Conservation (phyloP, 2,888 invertebrate genomes). For the Herminia tarsipennalis region DNA sequence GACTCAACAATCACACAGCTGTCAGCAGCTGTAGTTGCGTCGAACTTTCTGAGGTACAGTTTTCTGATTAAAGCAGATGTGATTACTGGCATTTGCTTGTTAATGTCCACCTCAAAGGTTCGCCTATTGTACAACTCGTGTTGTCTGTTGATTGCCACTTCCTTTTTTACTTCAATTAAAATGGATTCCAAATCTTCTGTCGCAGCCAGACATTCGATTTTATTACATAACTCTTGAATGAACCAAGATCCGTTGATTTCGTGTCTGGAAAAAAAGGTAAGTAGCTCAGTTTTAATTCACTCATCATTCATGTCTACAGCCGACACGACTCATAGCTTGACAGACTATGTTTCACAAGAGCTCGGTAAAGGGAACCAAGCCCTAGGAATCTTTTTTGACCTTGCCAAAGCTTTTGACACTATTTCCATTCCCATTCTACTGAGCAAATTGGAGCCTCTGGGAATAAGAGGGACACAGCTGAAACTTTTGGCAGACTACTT, state of each 20-base stretch:
- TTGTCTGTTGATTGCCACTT: slow-evolving; percentile 64
- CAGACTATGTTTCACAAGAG: too few relatives aligned
- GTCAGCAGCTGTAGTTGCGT: too few relatives aligned
- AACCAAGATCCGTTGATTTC: slow-evolving; percentile 69
- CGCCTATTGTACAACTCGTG: slow-evolving; percentile 50
- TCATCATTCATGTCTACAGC: too few relatives aligned
- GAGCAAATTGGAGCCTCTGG: too few relatives aligned
- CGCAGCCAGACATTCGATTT: slow-evolving; percentile 55
- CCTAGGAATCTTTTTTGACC: too few relatives aligned
- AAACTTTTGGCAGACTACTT: too few relatives aligned
- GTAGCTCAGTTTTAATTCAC: background rate
- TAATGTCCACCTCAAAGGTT: slow-evolving; percentile 53
- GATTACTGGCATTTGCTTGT: slow-evolving; percentile 62
- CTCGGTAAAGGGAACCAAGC: too few relatives aligned
- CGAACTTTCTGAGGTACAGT: slow-evolving; percentile 55
- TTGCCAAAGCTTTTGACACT: too few relatives aligned
- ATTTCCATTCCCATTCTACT: too few relatives aligned
- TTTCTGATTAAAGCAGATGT: slow-evolving; percentile 66
- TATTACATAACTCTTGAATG: slow-evolving; percentile 68
- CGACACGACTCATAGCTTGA: too few relatives aligned
- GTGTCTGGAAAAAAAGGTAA: slow-evolving; percentile 56
- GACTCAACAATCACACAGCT: too few relatives aligned
- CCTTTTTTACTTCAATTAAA: slow-evolving; percentile 64
- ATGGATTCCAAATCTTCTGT: slow-evolving; percentile 66
- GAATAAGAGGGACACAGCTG: too few relatives aligned